Base-by-base conservation (phyloP, 1,140 invertebrate species). In the Drosophila santomea region DNA sequence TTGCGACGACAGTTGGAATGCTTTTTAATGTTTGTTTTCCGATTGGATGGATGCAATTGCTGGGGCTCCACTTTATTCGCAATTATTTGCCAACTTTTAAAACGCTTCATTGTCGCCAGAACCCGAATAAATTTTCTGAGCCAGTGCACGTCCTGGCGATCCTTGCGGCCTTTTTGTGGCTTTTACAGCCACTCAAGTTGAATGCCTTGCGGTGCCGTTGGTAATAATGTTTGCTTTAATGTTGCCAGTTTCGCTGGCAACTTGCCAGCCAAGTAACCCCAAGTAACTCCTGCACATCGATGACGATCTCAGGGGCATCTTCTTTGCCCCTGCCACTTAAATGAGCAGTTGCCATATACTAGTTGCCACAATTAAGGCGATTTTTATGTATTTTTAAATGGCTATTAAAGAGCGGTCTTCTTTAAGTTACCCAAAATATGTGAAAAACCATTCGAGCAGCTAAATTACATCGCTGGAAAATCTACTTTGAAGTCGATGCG, bases 141-240 rank as follows among this genome's bases (percentile, higher is more conserved):
- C 28, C n/a, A 47, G 50, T 56, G 41, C 63, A 48, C 51, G 50
- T 71, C 67, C 48, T 25, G 35, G 28, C 14, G 17, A 54, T 68
- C 50, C 67, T 71, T 69, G 56, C 56, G 59, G 45, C 62, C 60
- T 50, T 50, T 63, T 82, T 63, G 66, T 41, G 78, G 62, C 83
- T 66, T 82, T 86, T 88, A 88, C 75, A 82, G 79, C 83, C 79
- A 86, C 83, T 86, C 66, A 86, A 89, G 79, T 74, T 86, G 63
- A 83, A 86, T 88, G 83, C 61, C 84, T 88, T 62, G 79, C 66
- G 80, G 76, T 61, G 76, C 56, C 54, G 59, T 72, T 84, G 76
- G 66, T 66, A 54, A 67, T 63, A 79, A 69, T 69, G 77, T 78
- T 78, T 56, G 48, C 57, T 61, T 81, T 78, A 82, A 82, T 74